A percentile compares a stretch with the other conserved stretches of the same genome.
phyloP scores from a whole-genome alignment of 2,888 invertebrate genomes.

The Apamea monoglypha region DNA sequence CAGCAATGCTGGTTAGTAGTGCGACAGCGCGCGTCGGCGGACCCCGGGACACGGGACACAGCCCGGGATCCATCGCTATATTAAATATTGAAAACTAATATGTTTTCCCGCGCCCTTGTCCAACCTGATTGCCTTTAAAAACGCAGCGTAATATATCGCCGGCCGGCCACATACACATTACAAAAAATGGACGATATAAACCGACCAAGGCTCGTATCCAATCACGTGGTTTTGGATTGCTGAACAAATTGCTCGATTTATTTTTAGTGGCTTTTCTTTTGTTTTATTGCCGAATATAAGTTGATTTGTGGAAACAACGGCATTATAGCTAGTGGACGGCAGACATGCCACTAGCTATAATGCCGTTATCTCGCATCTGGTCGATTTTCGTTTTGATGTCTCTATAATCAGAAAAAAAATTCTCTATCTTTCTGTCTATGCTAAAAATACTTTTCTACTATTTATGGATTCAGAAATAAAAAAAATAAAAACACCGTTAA shows the following conservation, averaged over 20 bases:
- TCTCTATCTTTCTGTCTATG: too few relatives aligned
- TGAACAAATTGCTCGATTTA: constrained; percentile 53
- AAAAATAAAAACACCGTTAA: too few relatives aligned
- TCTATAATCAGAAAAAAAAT: too few relatives aligned
- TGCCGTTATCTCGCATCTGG: too few relatives aligned
- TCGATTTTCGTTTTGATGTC: too few relatives aligned
- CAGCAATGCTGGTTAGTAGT: constrained; percentile 59
- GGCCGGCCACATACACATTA: constrained; percentile 43
- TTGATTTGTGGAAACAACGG: constrained; percentile 32
- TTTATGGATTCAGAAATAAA: too few relatives aligned
- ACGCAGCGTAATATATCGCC: constrained; percentile 51
- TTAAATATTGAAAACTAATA: constrained; percentile 70
- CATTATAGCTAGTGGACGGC: too few relatives aligned
- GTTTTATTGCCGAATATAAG: constrained; percentile 33
- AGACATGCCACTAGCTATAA: background rate
- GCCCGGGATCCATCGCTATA: constrained; percentile 60
- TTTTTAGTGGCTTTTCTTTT: constrained; percentile 47
- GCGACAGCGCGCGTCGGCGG: constrained; percentile 65
- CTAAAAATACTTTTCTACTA: too few relatives aligned
- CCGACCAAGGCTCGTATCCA: constrained; percentile 29
- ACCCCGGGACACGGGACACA: constrained; percentile 38
- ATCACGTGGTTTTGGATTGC: constrained; percentile 35
- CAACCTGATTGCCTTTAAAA: constrained; percentile 53
- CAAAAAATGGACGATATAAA: constrained; percentile 49
- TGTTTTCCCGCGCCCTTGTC: constrained; percentile 58